Base-by-base conservation (phyloP, 1,140 invertebrate species). In the Harlomillsia oculata region DNA sequence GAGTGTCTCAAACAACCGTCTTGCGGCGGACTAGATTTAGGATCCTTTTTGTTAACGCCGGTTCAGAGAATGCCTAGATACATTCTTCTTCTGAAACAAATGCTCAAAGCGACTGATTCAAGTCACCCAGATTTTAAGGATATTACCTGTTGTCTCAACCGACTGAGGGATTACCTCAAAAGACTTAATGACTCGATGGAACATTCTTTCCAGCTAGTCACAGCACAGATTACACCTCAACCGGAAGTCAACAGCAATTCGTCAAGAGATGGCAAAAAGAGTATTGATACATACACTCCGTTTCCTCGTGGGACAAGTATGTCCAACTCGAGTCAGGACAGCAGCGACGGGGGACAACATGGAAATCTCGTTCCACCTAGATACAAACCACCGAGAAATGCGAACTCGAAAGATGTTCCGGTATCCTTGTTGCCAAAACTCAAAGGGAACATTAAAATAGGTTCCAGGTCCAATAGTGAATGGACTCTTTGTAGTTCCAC, bases 41-140 rank as follows among this genome's bases (percentile, higher is more conserved):
- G 64, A 18, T 65, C 66, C 5, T 70, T 70, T 53, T 63, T 74
- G 3, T 50, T 73, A 43, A 71, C 70, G 20, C 72, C 72, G 16
- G 66, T 74, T 13, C 72, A 72, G 54, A 57, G 71, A 41, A 70
- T 73, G 54, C 72, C 72, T 13, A 64, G 70, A 32, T 73, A 73
- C 55, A 69, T 73, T 34, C 64, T 74, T 2, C 64, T 73, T 8
- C 58, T 74, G 13, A 71, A 72, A 60, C 69, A 71, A 63, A 60
- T 73, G 43, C 53, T 72, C 6, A 70, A 70, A 57, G 66, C 66
- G 63, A 74, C 72, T 1, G 64, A 65, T 28, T 23, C 60, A 13
- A 58, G 59, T 16, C 71, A 72, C 57, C 67, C 67, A 14, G 72
- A 74, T 59, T 66, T 66, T 48, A 63, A 63, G 26, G 66, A 67